Base-by-base conservation (phyloP, 2,888 invertebrate genomes). In the Hermaeophaga mercurialis region DNA sequence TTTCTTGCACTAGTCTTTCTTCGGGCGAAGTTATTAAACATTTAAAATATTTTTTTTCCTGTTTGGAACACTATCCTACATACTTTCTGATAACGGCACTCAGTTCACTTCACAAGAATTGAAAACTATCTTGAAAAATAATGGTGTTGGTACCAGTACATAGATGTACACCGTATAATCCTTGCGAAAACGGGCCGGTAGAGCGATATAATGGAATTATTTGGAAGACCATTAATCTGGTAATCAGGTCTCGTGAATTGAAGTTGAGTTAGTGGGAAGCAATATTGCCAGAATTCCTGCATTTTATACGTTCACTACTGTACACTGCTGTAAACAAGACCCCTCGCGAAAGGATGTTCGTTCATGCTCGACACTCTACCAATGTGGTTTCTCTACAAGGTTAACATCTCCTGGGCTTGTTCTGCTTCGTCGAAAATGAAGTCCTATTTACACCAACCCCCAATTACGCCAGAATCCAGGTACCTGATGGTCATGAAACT, bases 71-170 rank as follows among this genome's bases (percentile, higher is more conserved):
- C 63, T 63, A 8, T 38, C 54, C 11, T 64, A 36, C 31, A 57
- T 66, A 18, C 64, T 65, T 54, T 59, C 57, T 6, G 63, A 66
- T n/a, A n/a, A n/a, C n/a, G n/a, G n/a, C n/a, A n/a, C n/a, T n/a
- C n/a, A n/a, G n/a, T n/a, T n/a, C n/a, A n/a, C n/a, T n/a, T n/a
- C n/a, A n/a, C n/a, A n/a, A 36, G 59, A 63, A 41, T 22, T 65
- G 5, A 61, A 56, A 26, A 15, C 38, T 15, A 63, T 48, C 19
- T 38, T 63, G 3, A 34, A 46, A 14, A 38, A 50, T 7, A 45
- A 54, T 41, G 58, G 58, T n/a, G 43, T 64, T 6, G 61, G 61
- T 7, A 59, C 63, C 2, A 63, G 65, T 47, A 18, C 48, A 31
- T n/a, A n/a, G n/a, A n/a, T 54, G 60, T n/a, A 61, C 60, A 12